phyloP scores from a whole-genome alignment of 92 coral and sea anemone species.

The Muricea muricata region DNA sequence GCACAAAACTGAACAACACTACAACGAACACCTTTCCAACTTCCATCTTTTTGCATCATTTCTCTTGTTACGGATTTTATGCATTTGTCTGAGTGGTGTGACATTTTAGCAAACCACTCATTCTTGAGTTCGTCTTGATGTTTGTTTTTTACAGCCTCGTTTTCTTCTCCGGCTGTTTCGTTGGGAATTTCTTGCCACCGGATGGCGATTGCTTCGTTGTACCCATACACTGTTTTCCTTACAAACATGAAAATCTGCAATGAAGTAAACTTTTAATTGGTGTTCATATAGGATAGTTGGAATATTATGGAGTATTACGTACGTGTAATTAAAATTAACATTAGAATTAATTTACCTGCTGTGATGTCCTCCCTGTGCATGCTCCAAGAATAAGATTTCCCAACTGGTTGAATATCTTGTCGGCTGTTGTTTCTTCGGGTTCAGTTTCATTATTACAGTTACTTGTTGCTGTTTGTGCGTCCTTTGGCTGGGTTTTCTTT shows the following conservation, averaged over 20 bases:
- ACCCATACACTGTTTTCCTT: neutral
- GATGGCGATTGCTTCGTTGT: conserved; percentile 24
- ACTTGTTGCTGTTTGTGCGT: neutral
- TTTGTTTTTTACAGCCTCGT: neutral
- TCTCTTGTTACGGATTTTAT: too few species aligned
- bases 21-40: too few species aligned
- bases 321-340: neutral
- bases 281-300: too few species aligned
- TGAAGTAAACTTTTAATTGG: too few species aligned
- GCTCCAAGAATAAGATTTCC: neutral
- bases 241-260: neutral
- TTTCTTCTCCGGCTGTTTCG: neutral
- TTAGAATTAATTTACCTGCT: neutral
- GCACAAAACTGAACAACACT: too few species aligned
- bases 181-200: neutral
- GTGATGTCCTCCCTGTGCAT: conserved; percentile 7
- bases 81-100: too few species aligned
- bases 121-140: neutral
- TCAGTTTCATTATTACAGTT: neutral
- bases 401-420: neutral
- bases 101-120: too few species aligned
- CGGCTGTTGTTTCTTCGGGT: neutral
- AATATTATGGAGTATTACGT: too few species aligned
- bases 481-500: neutral
- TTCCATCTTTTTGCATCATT: too few species aligned